Evolutionary conservation across 2,797 vertebrate species (phyloP).

Genomic region (Aldrovandia affinis): DNA sequence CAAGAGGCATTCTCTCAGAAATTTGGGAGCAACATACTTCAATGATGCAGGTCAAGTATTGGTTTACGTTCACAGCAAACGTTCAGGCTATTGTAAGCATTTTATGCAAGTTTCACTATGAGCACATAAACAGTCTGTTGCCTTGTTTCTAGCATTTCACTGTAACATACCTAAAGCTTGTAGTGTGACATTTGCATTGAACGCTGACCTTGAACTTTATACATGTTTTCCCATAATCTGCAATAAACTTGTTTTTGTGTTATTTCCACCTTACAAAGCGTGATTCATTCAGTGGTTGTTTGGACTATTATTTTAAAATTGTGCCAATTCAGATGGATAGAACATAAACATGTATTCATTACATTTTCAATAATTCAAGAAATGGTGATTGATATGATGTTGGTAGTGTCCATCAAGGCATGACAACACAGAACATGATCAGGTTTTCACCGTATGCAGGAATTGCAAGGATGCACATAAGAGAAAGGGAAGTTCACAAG

Average conservation of each 20-base stretch:
- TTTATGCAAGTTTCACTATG: no score
- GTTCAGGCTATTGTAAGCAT: no score
- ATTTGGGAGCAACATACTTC: not conserved
- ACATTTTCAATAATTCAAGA: not conserved
- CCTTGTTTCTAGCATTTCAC: not conserved
- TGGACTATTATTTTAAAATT: not conserved
- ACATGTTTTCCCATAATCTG: not conserved
- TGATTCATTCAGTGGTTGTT: not conserved
- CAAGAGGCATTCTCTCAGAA: not conserved
- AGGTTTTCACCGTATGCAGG: not conserved
- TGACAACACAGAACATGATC: not conserved
- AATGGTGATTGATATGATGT: no score
- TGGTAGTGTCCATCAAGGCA: not conserved
- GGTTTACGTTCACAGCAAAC: no score
- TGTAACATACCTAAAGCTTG: not conserved
- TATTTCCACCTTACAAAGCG: not conserved
- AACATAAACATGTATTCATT: no score
- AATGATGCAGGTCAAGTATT: not conserved
- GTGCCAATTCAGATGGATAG: no score
- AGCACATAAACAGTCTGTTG: no score
- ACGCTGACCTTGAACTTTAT: not conserved
- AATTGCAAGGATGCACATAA: not conserved
- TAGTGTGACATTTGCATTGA: not conserved
- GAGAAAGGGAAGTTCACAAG: not conserved
- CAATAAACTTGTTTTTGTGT: slow-evolving; percentile 1